phyloP scores from a whole-genome alignment of 2,797 vertebrate genomes.

The Enteromius viviparus region DNA sequence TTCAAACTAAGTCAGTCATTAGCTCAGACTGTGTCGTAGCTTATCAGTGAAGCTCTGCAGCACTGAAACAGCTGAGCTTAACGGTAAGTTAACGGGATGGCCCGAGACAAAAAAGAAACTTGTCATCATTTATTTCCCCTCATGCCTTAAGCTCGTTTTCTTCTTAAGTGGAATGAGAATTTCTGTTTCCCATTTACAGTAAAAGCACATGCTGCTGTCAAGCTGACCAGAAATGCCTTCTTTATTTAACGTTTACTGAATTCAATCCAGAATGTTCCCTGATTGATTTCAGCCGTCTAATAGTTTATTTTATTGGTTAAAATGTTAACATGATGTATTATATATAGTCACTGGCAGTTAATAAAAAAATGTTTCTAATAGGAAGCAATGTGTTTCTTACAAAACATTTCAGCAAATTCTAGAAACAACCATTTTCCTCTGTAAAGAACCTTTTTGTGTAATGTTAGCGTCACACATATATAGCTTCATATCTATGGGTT shows the following conservation, averaged over 20 bases:
- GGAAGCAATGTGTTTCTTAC: not conserved
- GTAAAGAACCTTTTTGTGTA: too few species aligned
- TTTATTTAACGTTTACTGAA: not conserved
- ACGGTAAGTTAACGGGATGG: not conserved
- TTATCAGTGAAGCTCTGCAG: conserved; percentile 27
- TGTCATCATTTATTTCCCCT: not conserved
- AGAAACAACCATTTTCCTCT: not conserved
- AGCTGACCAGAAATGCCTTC: not conserved
- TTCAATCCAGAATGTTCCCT: not conserved
- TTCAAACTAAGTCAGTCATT: conserved; percentile 53
- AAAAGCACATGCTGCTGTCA: not conserved
- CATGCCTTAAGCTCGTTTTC: not conserved
- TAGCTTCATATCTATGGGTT: too few species aligned
- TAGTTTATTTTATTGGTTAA: not conserved
- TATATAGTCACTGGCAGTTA: not conserved
- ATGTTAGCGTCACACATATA: too few species aligned
- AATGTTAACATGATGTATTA: not conserved
- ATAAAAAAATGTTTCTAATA: not conserved
- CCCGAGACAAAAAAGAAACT: not conserved
- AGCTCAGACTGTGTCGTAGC: conserved; percentile 27
- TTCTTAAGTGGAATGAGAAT: not conserved
- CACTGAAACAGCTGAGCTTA: conserved; percentile 8
- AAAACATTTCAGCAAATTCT: not conserved
- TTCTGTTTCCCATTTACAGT: not conserved
- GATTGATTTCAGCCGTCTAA: not conserved